Conservation (phyloP, 2,113 vertebrate species). For the human (Homo sapiens) region DNA sequence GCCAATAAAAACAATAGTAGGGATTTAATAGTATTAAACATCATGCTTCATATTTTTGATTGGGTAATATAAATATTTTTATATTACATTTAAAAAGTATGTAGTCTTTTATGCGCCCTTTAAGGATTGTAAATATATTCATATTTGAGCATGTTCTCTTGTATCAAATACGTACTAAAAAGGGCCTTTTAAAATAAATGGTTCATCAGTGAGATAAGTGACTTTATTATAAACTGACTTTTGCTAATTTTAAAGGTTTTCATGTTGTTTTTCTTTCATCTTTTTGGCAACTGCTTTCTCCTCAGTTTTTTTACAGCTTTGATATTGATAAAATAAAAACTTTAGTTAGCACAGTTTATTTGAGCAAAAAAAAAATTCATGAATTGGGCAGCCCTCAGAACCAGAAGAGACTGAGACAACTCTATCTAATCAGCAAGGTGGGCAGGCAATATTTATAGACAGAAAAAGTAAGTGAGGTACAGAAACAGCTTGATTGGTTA, state of each 20-base stretch:
- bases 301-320: neutral
- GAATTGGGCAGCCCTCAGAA: neutral
- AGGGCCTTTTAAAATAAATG: neutral
- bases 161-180: neutral
- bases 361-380: neutral
- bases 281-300: neutral
- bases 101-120: neutral
- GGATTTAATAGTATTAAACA: conserved; percentile 27
- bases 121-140: neutral
- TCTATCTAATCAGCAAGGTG: neutral
- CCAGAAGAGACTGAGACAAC: neutral
- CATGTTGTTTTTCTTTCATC: neutral
- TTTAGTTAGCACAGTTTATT: neutral
- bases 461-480: neutral
- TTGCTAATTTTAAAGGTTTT: neutral
- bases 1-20: conserved; percentile 34
- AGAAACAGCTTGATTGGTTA: neutral
- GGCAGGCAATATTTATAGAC: neutral
- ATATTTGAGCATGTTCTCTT: neutral
- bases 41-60: neutral
- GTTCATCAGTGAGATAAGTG: neutral
- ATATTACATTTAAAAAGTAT: neutral
- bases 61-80: neutral
- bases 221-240: neutral
- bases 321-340: neutral